Base-by-base conservation (phyloP, 2,797 vertebrate species). In the Myotis daubentonii region DNA sequence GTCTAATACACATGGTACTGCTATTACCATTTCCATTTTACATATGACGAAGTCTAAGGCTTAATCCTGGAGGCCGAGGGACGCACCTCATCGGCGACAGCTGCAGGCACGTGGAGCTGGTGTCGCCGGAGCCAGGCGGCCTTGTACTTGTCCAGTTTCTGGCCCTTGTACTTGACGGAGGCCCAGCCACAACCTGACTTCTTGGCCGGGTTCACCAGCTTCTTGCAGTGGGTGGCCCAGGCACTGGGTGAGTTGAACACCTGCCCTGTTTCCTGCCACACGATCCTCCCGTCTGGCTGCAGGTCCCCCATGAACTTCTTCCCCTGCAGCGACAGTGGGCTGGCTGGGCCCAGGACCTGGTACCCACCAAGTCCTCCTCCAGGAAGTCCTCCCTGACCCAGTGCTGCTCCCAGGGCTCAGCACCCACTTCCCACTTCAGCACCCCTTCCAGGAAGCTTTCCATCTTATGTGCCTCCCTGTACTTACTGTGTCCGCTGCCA, bases 161-260 rank as follows among this genome's bases (percentile, higher is more conserved):
- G 99, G 5, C 99, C 99, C 53, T 99, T 98, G 98, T 99, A 99
- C 95, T 99, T 99, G 68, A 99, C 99, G 0, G 99, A 99, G 0
- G 99, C 99, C 99, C 99, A 99, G 38, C 99, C 99, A 1, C 99
- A 99, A 93, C 99, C 99, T 0, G 99, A 99, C 96, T 99, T 99
- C 98, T 99, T 99, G 97, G 99, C 99, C 0, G 99, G 99, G 98
- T 99, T 99, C 82, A 99, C 99, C 96, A 99, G 98, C 75, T 99
- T 99, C 96, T 99, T 99, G 97, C 99, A 99, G 97, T 99, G 99
- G 1, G 99, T 99, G 22, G 99, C 99, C 99, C 99, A 99, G 89
- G 99, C 99, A 0, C 99, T 99, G 33, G 99, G 99, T 0, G 99
- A 99, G 97, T 99, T 99, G 97, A 99, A 99, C 78, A 99, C 98